Conservation (phyloP, 2,113 vertebrate genomes). For the Sprattus sprattus region DNA sequence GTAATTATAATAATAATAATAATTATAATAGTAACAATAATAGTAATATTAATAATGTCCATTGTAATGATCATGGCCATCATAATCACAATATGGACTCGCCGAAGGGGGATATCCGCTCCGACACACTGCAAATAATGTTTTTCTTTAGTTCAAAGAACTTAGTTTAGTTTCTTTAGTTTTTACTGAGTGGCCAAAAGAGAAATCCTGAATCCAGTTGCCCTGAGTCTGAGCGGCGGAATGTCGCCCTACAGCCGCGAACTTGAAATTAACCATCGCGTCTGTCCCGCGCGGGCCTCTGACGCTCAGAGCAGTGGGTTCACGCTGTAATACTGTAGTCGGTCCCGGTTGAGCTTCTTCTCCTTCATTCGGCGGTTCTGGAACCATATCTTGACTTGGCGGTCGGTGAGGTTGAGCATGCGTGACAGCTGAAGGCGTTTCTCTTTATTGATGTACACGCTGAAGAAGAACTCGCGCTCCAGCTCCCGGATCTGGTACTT, state of each 20-base stretch:
- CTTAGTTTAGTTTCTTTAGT: no score
- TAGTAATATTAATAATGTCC: constrained; percentile 57
- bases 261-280: constrained; percentile 54
- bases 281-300: not conserved
- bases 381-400: constrained; percentile 99
- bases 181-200: not conserved
- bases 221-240: constrained; percentile 17
- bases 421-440: constrained; percentile 94
- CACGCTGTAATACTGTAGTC: constrained; percentile 96
- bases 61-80: constrained; percentile 35
- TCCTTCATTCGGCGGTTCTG: constrained; percentile 99
- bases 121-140: not conserved
- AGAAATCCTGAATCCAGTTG: constrained; percentile 6
- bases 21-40: constrained; percentile 50
- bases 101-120: not conserved
- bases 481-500: constrained; percentile 98
- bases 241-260: constrained; percentile 47
- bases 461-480: constrained; percentile 98
- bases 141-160: not conserved
- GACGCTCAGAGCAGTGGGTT: constrained; percentile 88
- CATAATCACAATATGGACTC: not conserved
- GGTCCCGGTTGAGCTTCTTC: constrained; percentile 99
- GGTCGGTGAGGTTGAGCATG: constrained; percentile 97
- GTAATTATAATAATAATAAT: constrained; percentile 59
- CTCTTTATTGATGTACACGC: constrained; percentile 99